phyloP scores from a whole-genome alignment of 2,888 invertebrate species.

The Drosophila recens region DNA sequence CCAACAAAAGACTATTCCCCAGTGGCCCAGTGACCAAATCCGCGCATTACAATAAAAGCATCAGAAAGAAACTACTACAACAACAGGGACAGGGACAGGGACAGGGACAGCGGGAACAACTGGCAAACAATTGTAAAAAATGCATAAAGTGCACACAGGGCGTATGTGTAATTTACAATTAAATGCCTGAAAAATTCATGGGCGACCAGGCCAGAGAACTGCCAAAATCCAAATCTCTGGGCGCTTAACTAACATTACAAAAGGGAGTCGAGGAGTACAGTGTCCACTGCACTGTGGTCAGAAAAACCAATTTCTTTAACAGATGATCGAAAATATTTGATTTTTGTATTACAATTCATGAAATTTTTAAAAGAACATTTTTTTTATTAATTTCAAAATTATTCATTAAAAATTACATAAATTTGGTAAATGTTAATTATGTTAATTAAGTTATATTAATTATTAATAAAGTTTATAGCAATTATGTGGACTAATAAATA shows the following conservation, averaged over 20 bases:
- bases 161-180: constrained; percentile 81
- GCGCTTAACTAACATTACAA: constrained; percentile 57
- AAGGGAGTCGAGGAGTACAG: background rate
- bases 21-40: constrained; percentile 68
- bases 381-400: too few species aligned
- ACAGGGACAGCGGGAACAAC: constrained; percentile 26
- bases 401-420: too few species aligned
- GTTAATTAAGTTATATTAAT: too few species aligned
- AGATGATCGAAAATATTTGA: too few species aligned
- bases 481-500: too few species aligned
- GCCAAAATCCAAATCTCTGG: constrained; percentile 65
- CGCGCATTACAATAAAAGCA: constrained; percentile 52
- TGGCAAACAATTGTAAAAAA: constrained; percentile 66
- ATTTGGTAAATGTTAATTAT: too few species aligned
- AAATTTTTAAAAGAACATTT: too few species aligned
- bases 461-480: too few species aligned
- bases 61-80: constrained; percentile 15
- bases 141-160: constrained; percentile 65
- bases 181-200: constrained; percentile 75
- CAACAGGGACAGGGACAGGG: constrained; percentile 8
- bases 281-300: background rate
- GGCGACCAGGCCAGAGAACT: constrained; percentile 36
- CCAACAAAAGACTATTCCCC: constrained; percentile 37
- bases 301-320: background rate
- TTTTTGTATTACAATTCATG: too few species aligned